A percentile compares a stretch with the other conserved stretches of the same genome.
These are phyloP conservation scores for Pyrgus malvae DNA, from an alignment of 2,888 invertebrate species.

Conservation along the genomic window DNA sequence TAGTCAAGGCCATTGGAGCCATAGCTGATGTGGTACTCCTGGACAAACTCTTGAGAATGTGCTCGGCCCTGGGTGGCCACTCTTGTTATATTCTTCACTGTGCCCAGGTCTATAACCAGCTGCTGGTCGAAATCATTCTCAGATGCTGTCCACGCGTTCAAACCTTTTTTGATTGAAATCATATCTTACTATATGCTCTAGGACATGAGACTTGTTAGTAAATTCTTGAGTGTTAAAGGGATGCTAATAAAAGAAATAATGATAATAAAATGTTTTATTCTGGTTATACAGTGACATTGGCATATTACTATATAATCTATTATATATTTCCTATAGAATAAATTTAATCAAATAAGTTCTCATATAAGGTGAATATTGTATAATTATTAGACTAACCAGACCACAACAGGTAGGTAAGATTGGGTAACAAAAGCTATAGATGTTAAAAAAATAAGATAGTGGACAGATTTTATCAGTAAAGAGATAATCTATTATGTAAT, in stretches of 20 bases:
- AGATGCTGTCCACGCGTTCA: conserved; percentile 95
- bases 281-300: too few species aligned
- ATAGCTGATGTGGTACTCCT: conserved; percentile 96
- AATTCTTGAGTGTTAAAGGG: neutral
- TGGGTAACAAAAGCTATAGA: too few species aligned
- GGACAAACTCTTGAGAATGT: conserved; percentile 94
- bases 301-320: too few species aligned
- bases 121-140: conserved; percentile 96
- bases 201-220: neutral
- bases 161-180: conserved; percentile 79
- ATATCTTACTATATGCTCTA: neutral
- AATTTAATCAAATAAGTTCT: too few species aligned
- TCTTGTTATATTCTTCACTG: conserved; percentile 92
- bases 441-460: too few species aligned
- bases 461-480: too few species aligned
- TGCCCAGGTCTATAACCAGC: conserved; percentile 93
- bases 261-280: too few species aligned
- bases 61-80: conserved; percentile 95
- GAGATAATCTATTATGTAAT: too few species aligned
- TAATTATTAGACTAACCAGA: too few species aligned
- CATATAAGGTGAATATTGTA: too few species aligned
- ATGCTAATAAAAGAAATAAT: neutral
- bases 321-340: too few species aligned
- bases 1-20: conserved; percentile 95
- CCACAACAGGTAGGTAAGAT: too few species aligned